Percentiles rank a stretch among this genome's conserved stretches.
These are phyloP conservation scores for Vulpes vulpes DNA, from an alignment of 2,113 vertebrate species.

Conservation along the genomic window DNA sequence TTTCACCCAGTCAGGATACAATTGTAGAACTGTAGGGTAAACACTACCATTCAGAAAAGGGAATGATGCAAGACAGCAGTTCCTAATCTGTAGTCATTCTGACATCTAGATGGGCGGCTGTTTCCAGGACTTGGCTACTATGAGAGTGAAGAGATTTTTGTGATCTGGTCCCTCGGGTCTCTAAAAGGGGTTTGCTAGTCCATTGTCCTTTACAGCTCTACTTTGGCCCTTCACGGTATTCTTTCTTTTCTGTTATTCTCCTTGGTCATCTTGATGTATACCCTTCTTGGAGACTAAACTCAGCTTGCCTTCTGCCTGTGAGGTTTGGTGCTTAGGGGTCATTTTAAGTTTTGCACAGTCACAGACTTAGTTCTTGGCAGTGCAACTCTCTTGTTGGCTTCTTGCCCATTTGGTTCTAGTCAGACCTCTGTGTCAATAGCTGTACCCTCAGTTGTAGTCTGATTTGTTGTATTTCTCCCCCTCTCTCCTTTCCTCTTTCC, in stretches of 20 bases:
- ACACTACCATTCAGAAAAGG: background rate
- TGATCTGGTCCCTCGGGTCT: background rate
- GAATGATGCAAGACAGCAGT: background rate
- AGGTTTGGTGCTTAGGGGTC: background rate
- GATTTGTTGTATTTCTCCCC: background rate
- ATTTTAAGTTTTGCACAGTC: background rate
- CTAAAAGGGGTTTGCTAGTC: background rate
- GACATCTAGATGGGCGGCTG: background rate
- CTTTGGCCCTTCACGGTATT: background rate
- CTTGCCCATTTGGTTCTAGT: background rate
- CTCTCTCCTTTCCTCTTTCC: background rate
- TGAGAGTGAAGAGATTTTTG: background rate
- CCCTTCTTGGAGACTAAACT: background rate
- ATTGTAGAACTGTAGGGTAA: background rate
- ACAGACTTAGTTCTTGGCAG: background rate
- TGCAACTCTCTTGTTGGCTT: background rate
- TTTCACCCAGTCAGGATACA: background rate
- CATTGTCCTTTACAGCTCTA: background rate
- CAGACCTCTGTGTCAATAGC: background rate
- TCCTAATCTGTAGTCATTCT: background rate
- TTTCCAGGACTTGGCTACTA: background rate
- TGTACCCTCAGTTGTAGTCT: background rate
- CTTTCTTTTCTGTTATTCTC: background rate
- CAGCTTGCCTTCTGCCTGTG: background rate
- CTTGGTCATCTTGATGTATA: background rate